Conservation (phyloP, 2,797 vertebrate genomes). For the Vespertilio murinus region DNA sequence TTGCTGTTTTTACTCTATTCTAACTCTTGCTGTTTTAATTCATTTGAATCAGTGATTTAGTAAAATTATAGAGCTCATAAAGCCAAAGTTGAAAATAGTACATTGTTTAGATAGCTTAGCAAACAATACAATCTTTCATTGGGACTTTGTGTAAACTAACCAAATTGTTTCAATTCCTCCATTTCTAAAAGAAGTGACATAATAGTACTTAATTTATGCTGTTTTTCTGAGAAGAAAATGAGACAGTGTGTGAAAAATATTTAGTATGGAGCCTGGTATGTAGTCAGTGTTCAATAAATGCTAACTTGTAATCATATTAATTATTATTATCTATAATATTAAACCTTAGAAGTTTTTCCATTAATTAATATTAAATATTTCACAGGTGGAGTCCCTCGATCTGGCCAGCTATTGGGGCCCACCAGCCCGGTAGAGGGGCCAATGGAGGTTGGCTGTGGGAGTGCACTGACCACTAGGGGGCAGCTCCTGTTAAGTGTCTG, state of each 20-base stretch:
- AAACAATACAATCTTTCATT: background rate
- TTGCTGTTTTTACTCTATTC: background rate
- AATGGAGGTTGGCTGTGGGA: too few relatives aligned
- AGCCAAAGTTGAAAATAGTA: background rate
- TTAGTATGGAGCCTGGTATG: background rate
- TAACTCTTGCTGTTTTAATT: constrained; percentile 8
- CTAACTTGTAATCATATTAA: background rate
- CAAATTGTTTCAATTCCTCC: constrained; percentile 1
- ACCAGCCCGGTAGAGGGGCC: too few relatives aligned
- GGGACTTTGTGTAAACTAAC: background rate
- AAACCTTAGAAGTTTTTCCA: background rate
- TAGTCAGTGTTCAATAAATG: constrained; percentile 14
- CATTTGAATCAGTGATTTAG: background rate
- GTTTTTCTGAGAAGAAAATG: constrained; percentile 27
- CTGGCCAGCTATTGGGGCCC: too few relatives aligned
- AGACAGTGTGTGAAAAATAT: background rate
- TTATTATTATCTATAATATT: background rate
- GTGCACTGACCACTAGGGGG: too few relatives aligned
- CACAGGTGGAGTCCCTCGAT: too few relatives aligned
- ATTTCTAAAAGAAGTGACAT: constrained; percentile 17
- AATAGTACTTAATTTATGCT: background rate
- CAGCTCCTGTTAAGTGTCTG: too few relatives aligned
- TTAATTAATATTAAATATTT: too few relatives aligned
- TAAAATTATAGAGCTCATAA: background rate
- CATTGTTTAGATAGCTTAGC: background rate